A percentile compares a stretch with the other conserved stretches of the same genome.
These are phyloP conservation scores for Clupea harengus DNA, from an alignment of 2,113 vertebrate genomes.

Conservation along the genomic window DNA sequence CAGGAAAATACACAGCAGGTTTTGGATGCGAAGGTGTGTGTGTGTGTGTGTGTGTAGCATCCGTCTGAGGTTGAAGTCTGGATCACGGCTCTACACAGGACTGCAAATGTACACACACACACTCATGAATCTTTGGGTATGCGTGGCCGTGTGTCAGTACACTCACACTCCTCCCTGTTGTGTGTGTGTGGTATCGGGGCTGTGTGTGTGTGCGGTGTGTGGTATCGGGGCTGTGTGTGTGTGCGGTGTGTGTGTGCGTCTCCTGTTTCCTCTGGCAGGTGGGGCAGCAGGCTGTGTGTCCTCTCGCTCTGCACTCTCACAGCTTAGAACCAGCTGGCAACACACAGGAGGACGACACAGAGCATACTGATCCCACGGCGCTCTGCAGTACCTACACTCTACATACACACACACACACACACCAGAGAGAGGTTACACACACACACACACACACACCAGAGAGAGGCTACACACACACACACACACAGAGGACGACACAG, in stretches of 20 bases:
- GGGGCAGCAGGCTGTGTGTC: background rate
- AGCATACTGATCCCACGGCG: conserved; percentile 89
- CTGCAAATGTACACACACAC: too few species aligned
- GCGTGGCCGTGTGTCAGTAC: background rate
- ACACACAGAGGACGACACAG: too few species aligned
- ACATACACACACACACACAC: too few species aligned
- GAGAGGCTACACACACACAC: too few species aligned
- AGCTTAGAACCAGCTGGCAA: conserved; percentile 88
- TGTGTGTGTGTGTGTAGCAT: too few species aligned
- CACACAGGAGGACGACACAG: conserved; percentile 85
- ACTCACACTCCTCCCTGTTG: background rate
- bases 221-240: background rate
- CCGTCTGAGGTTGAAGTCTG: too few species aligned
- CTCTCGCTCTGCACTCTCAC: conserved; percentile 71
- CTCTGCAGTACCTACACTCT: conserved; percentile 89
- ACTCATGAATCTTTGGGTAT: background rate
- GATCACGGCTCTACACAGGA: too few species aligned
- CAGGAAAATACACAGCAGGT: too few species aligned
- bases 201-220: background rate
- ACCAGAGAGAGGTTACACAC: too few species aligned
- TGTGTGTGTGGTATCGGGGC: background rate
- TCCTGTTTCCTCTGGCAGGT: background rate
- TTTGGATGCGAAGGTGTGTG: background rate
- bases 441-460: too few species aligned
- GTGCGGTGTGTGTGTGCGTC: background rate